Evolutionary conservation across 2,113 vertebrate genomes (phyloP).

Genomic region (Dromaius novaehollandiae): DNA sequence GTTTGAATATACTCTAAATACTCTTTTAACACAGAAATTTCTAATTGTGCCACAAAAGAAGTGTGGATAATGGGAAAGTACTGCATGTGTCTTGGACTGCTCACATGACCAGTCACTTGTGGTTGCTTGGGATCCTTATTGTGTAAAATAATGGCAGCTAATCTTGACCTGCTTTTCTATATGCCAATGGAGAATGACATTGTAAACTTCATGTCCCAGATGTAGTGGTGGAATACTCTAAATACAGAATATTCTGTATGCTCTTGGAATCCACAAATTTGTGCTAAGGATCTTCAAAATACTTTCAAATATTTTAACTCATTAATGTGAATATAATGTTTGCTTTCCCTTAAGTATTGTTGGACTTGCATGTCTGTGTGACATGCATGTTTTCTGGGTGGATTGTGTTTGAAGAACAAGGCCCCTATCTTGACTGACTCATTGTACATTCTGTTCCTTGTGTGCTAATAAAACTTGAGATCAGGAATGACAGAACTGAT

Average conservation of each 20-base stretch:
- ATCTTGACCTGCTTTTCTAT: background rate
- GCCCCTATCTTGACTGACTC: background rate
- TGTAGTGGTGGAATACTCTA: background rate
- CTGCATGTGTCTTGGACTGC: background rate
- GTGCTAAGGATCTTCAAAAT: background rate
- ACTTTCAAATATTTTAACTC: background rate
- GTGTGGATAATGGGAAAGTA: background rate
- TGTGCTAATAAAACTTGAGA: background rate
- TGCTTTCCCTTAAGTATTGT: background rate
- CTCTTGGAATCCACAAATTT: background rate
- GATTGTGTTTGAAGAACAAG: background rate
- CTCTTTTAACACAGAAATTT: background rate
- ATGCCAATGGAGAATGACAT: background rate
- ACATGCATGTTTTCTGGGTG: background rate
- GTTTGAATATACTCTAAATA: background rate
- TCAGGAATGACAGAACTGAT: background rate
- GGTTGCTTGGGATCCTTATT: background rate
- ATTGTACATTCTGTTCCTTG: background rate
- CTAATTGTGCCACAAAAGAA: background rate
- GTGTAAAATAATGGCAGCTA: background rate
- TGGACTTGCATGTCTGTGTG: background rate
- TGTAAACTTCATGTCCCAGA: background rate
- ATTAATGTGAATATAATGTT: background rate
- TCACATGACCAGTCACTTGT: fast-evolving
- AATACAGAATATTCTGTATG: background rate